Percentiles rank a stretch among this genome's conserved stretches.
phyloP scores from a whole-genome alignment of 2,888 invertebrate genomes.

The Drosophila ezoana region DNA sequence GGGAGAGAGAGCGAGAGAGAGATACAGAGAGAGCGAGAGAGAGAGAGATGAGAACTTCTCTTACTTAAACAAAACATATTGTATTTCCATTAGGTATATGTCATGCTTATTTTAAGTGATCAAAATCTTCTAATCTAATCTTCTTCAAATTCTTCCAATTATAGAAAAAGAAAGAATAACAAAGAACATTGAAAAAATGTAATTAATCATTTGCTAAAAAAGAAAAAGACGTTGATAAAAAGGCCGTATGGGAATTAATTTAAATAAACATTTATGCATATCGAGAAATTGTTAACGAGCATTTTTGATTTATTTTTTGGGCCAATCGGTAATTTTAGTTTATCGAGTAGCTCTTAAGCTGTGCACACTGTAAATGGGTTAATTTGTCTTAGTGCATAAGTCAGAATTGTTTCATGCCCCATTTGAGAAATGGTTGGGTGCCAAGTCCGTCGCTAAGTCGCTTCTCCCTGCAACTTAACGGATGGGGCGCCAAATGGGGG shows the following conservation, averaged over 20 bases:
- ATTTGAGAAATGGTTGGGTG: slow-evolving; percentile 28
- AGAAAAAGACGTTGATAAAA: no score
- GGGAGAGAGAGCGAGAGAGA: no score
- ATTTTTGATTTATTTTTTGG: background rate
- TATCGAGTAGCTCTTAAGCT: slow-evolving; percentile 44
- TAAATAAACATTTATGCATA: slow-evolving; percentile 30
- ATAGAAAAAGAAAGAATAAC: no score
- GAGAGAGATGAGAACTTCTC: no score
- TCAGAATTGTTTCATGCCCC: slow-evolving; percentile 68
- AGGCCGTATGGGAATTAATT: slow-evolving; percentile 5
- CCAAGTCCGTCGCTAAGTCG: slow-evolving; percentile 45
- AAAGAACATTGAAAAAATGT: no score
- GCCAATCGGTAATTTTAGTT: slow-evolving; percentile 56
- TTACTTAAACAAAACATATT: no score
- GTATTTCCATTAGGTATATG: no score
- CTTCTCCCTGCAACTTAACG: slow-evolving; percentile 56
- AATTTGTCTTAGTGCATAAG: slow-evolving; percentile 77
- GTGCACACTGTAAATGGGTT: slow-evolving; percentile 59
- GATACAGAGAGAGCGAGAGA: no score
- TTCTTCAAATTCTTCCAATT: no score
- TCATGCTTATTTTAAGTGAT: no score
- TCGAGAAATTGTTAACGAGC: slow-evolving; percentile 11
- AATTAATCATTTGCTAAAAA: no score
- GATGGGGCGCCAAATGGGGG: slow-evolving; percentile 55
- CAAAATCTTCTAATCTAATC: no score